Evolutionary conservation across 2,797 vertebrate species (phyloP), one percentile per base, ranked within the genome.

Genomic region (Buphagus erythrorhynchus): DNA sequence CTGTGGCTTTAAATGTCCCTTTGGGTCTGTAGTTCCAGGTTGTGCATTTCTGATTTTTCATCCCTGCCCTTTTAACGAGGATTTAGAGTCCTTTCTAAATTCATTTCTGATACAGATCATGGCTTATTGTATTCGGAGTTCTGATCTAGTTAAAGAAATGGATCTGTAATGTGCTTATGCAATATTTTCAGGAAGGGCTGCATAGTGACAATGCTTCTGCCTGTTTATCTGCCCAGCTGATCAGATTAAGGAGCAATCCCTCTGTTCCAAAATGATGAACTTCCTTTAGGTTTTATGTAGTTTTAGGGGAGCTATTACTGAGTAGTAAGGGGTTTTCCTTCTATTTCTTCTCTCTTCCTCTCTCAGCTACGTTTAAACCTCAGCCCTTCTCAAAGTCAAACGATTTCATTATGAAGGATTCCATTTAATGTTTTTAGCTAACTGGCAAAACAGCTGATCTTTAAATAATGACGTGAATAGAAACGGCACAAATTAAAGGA

Each of bases 111-210:
- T 96, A 92, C 74, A 88, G 93, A 96, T 93, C 91, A 9, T 65
- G 92, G 86, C 92, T 96, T 92, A 91, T 94, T 96, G 90, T 76
- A 81, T 95, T 95, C 83, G 25, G 88, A 91, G 85, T 95, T 90
- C 89, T 90, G 90, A 93, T 97, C 89, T 95, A 90, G 94, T 96
- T 95, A 93, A 94, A 94, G 89, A 93, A 93, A 90, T 96, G 93
- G 96, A 94, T 96, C 89, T 78, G 93, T 94, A 94, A 96, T 91
- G 89, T 95, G 88, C 93, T 93, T 91, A 90, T 88, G 88, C 77
- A 71, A 77, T 93, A 81, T 85, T 95, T 95, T 96, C 86, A 87
- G 95, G 95, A 96, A 97, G 93, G 86, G 84, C 93, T 96, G 84
- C 91, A 42, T 54, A 52, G 94, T 96, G 95, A 93, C 95, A 94